These are phyloP conservation scores for Panopea generosa DNA, from an alignment of 2,888 invertebrate species.

Conservation along the genomic window DNA sequence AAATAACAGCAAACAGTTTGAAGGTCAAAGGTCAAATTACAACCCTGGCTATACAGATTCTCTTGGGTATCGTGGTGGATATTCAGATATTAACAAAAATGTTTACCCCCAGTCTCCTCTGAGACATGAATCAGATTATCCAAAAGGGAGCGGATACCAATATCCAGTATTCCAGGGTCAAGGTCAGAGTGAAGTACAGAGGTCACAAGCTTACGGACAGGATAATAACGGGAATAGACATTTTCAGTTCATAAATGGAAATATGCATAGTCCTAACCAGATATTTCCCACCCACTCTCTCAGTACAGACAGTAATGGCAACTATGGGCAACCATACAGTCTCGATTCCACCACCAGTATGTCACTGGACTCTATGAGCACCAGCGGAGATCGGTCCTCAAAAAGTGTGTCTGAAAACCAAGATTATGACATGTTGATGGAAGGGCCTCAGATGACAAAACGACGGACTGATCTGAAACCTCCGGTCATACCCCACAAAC, in stretches of 20 bases:
- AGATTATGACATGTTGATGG: conserved; percentile 49
- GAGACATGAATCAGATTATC: conserved; percentile 1
- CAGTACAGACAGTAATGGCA: conserved; percentile 16
- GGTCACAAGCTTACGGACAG: conserved; percentile 4
- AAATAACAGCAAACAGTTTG: conserved; percentile 22
- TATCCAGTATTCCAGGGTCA: conserved; percentile 23
- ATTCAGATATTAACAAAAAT: conserved; percentile 37
- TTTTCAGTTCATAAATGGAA: conserved; percentile 10
- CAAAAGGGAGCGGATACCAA: conserved; percentile 46
- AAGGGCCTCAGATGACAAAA: conserved; percentile 12
- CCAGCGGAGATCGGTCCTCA: conserved; percentile 50
- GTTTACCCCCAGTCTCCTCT: background rate
- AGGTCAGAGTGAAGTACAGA: conserved; percentile 17
- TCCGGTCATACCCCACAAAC: conserved; percentile 33
- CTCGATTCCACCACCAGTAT: conserved; percentile 53
- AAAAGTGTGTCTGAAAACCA: conserved; percentile 49
- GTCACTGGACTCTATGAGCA: conserved; percentile 59
- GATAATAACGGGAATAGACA: conserved; percentile 26
- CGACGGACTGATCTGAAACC: conserved; percentile 33
- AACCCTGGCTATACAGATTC: conserved; percentile 46
- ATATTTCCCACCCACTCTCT: conserved; percentile 20
- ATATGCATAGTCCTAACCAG: conserved; percentile 12
- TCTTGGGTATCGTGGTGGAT: conserved; percentile 23
- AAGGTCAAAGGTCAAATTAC: conserved; percentile 42
- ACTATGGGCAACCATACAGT: conserved; percentile 38